Percentiles rank a stretch among this genome's conserved stretches.
Conservation (phyloP, 2,888 invertebrate species). For the Ashinkailepas kermadecensis region DNA sequence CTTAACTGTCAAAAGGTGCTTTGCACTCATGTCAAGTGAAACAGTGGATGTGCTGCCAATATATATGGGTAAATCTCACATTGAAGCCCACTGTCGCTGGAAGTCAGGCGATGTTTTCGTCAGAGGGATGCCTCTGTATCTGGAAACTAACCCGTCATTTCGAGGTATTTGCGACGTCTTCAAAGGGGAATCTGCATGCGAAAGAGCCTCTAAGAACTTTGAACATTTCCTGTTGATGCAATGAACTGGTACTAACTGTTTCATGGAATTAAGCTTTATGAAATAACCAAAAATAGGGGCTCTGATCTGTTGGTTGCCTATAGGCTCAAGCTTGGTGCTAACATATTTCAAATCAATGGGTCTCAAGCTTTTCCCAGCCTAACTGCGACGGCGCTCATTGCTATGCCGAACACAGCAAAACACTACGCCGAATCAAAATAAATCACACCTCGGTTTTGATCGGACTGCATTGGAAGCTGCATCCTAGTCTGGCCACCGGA, state of each 20-base stretch:
- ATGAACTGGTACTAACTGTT: neutral
- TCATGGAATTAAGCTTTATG: neutral
- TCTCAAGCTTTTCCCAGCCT: neutral
- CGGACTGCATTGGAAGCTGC: neutral
- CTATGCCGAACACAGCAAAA: slow-evolving; percentile 4
- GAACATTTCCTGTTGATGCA: neutral
- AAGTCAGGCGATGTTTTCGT: too few species aligned
- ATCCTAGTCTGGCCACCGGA: too few species aligned
- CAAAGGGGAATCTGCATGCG: neutral
- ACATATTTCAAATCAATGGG: neutral
- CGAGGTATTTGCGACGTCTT: neutral
- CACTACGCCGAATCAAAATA: neutral
- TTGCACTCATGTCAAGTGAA: too few species aligned
- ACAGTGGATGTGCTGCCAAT: too few species aligned
- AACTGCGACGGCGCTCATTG: neutral
- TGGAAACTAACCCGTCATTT: too few species aligned
- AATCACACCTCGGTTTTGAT: neutral
- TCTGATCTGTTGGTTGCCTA: neutral
- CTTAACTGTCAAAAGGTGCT: too few species aligned
- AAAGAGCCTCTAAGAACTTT: neutral
- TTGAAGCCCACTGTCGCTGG: too few species aligned
- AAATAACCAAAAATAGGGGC: neutral
- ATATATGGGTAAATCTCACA: too few species aligned
- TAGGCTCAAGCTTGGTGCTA: neutral
- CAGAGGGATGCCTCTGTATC: too few species aligned